Conservation (phyloP, 2,888 invertebrate genomes). For the Sericinus montela region DNA sequence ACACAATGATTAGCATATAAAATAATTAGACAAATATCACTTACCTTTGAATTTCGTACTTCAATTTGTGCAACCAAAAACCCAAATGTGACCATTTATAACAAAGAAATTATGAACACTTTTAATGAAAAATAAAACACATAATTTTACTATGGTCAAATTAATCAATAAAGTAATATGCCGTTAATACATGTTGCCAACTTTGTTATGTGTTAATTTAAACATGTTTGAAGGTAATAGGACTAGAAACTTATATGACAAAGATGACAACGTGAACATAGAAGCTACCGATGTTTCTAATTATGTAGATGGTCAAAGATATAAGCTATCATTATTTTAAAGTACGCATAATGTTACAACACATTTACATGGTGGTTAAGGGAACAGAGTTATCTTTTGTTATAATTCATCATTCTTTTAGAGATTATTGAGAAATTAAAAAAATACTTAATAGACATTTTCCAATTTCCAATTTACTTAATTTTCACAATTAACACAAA, state of each 20-base stretch:
- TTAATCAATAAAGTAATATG: no score
- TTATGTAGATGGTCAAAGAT: no score
- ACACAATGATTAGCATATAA: neutral
- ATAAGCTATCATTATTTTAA: no score
- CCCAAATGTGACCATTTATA: neutral
- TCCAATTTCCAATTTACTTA: no score
- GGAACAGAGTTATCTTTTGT: no score
- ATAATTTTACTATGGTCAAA: no score
- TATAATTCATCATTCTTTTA: no score
- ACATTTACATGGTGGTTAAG: no score
- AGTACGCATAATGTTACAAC: neutral
- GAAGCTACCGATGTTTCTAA: neutral
- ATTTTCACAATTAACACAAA: no score
- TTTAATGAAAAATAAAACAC: neutral
- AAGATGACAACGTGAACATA: neutral
- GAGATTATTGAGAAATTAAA: no score
- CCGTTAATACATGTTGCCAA: no score
- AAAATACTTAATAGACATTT: no score
- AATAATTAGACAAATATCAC: neutral
- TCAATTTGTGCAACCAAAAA: constrained; percentile 9
- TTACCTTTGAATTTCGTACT: constrained; percentile 5
- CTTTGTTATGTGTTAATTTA: neutral
- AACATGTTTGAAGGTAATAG: neutral
- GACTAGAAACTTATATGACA: neutral
- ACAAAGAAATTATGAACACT: constrained; percentile 5